A percentile compares a stretch with the other conserved stretches of the same genome.
Conservation (phyloP, 2,113 vertebrate species). For the Halichoeres trimaculatus region DNA sequence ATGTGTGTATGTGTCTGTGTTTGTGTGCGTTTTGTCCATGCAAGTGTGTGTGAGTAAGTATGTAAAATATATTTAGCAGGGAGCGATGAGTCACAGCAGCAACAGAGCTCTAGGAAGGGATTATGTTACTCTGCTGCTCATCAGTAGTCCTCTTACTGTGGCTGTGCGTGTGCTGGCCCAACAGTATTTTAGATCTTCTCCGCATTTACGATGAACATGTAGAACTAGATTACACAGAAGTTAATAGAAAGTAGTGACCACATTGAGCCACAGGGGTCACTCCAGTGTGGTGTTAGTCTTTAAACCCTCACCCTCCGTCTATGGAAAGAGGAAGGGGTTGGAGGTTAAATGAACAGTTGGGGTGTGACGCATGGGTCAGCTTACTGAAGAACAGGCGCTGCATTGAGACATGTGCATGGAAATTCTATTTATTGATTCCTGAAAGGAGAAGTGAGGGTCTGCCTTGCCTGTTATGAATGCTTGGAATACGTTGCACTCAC, state of each 20-base stretch:
- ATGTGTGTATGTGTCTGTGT: conserved; percentile 48
- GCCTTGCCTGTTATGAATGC: not conserved
- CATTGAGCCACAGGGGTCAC: not conserved
- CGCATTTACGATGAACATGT: not conserved
- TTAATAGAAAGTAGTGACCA: not conserved
- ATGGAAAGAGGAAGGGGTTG: not conserved
- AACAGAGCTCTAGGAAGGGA: conserved; percentile 63
- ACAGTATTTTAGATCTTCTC: conserved; percentile 14
- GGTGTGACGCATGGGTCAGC: conserved; percentile 11
- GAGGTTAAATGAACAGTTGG: conserved; percentile 25
- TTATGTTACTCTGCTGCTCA: conserved; percentile 69
- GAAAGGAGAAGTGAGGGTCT: not conserved
- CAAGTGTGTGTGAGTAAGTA: conserved; percentile 56
- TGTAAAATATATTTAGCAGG: conserved; percentile 78
- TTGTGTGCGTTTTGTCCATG: conserved; percentile 36
- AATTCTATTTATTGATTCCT: not conserved
- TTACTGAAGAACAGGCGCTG: not conserved
- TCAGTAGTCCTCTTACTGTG: conserved; percentile 45
- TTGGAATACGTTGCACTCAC: not conserved
- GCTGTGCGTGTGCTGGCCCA: conserved; percentile 15
- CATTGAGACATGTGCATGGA: not conserved
- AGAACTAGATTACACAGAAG: not conserved
- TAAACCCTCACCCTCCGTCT: not conserved
- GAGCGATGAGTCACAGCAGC: conserved; percentile 74
- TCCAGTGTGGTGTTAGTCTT: not conserved